Conservation (phyloP, 2,113 vertebrate species). For the Sceloporus undulatus region DNA sequence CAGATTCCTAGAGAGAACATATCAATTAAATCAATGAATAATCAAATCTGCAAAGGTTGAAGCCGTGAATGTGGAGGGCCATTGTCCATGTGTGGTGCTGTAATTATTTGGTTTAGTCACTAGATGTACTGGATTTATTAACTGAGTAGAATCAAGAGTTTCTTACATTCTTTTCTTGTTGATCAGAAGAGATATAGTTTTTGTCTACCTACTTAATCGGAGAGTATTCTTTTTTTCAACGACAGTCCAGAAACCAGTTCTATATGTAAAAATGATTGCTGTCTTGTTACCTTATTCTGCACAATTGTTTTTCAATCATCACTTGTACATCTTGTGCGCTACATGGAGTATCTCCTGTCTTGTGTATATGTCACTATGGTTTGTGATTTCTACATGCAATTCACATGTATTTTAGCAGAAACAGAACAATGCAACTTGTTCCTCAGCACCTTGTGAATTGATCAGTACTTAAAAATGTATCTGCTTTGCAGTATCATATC, state of each 20-base stretch:
- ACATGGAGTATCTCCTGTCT: too few relatives aligned
- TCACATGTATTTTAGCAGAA: neutral
- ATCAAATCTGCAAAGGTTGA: too few relatives aligned
- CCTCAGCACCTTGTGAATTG: neutral
- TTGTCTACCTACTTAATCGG: neutral
- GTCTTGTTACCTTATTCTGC: neutral
- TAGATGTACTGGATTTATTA: neutral
- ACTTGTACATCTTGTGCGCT: neutral
- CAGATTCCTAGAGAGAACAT: too few relatives aligned
- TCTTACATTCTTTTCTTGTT: neutral
- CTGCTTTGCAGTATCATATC: neutral
- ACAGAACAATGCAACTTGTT: neutral
- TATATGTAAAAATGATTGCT: neutral
- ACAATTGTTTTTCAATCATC: neutral
- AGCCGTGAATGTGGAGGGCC: too few relatives aligned
- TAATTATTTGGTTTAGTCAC: neutral
- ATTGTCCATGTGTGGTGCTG: neutral
- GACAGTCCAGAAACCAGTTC: neutral
- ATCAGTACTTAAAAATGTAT: neutral
- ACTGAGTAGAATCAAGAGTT: neutral
- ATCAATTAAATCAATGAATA: too few relatives aligned
- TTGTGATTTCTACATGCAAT: neutral
- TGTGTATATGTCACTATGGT: too few relatives aligned
- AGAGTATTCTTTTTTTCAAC: neutral
- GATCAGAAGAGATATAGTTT: neutral